phyloP scores from a whole-genome alignment of 2,797 vertebrate genomes.

The Paratrypauchen microcephalus region DNA sequence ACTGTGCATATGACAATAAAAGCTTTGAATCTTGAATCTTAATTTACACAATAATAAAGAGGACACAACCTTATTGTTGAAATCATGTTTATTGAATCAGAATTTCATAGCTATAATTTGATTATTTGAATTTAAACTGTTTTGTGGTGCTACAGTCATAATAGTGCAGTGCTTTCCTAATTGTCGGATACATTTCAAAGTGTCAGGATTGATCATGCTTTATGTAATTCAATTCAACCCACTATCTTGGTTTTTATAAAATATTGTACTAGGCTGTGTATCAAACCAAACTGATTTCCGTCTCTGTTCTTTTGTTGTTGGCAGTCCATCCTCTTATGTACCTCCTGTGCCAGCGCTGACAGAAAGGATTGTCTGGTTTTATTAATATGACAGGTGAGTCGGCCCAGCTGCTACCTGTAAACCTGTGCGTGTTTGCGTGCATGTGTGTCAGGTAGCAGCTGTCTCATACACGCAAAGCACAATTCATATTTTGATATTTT shows the following conservation, averaged over 20 bases:
- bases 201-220: too few species aligned
- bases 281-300: slow-evolving; percentile 25
- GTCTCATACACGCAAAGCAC: slow-evolving; percentile 66
- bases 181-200: too few species aligned
- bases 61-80: neutral
- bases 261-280: neutral
- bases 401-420: slow-evolving; percentile 78
- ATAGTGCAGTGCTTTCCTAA: neutral
- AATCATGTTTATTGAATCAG: neutral
- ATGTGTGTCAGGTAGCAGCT: slow-evolving; percentile 60
- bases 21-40: too few species aligned
- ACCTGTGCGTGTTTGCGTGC: slow-evolving; percentile 30
- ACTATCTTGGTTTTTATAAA: neutral
- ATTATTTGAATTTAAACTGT: neutral
- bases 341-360: slow-evolving; percentile 63
- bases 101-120: neutral
- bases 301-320: slow-evolving; percentile 62
- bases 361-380: slow-evolving; percentile 77
- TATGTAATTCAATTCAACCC: neutral
- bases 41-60: neutral
- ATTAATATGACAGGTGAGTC: slow-evolving; percentile 80
- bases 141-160: neutral
- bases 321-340: slow-evolving; percentile 46
- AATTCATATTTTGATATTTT: slow-evolving; percentile 42
- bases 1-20: too few species aligned